A percentile compares a stretch with the other conserved stretches of the same genome.
Conservation (phyloP, 1,140 invertebrate species). For the Caenorhabditis briggsae region DNA sequence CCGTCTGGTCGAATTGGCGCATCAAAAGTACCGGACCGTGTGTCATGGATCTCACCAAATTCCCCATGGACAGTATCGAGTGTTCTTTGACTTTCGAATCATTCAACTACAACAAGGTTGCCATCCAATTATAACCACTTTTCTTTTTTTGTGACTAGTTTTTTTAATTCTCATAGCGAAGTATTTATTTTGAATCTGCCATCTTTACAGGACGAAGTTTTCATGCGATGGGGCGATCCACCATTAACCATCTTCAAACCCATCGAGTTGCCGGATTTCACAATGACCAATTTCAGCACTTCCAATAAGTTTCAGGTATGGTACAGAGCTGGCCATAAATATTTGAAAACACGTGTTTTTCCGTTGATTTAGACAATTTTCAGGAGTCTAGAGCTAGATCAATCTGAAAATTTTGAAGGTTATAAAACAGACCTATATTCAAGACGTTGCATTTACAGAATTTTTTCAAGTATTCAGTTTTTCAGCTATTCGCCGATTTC, state of each 20-base stretch:
- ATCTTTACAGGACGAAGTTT: constrained; percentile 69
- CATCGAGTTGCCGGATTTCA: constrained; percentile 77
- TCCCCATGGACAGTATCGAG: constrained; percentile 76
- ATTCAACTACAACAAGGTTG: constrained; percentile 76
- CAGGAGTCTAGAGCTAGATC: no score
- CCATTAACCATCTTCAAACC: constrained; percentile 76
- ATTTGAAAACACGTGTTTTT: no score
- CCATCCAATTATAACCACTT: constrained; percentile 22
- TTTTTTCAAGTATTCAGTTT: no score
- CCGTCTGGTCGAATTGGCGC: constrained; percentile 76
- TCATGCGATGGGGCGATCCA: constrained; percentile 76
- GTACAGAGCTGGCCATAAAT: no score
- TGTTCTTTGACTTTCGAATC: constrained; percentile 77
- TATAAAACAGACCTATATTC: no score
- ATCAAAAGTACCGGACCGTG: constrained; percentile 77
- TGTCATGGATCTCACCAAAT: constrained; percentile 71
- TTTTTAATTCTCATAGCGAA: background rate
- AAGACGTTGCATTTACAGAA: no score
- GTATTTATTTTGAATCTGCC: no score
- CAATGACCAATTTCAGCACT: constrained; percentile 74
- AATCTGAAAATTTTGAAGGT: no score
- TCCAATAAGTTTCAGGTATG: constrained; percentile 63
- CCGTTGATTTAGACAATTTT: no score
- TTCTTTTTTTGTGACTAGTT: constrained; percentile 32
- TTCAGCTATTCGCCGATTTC: no score